These are phyloP conservation scores for Phyllotreta cruciferae DNA, from an alignment of 2,888 invertebrate genomes.

Conservation along the genomic window DNA sequence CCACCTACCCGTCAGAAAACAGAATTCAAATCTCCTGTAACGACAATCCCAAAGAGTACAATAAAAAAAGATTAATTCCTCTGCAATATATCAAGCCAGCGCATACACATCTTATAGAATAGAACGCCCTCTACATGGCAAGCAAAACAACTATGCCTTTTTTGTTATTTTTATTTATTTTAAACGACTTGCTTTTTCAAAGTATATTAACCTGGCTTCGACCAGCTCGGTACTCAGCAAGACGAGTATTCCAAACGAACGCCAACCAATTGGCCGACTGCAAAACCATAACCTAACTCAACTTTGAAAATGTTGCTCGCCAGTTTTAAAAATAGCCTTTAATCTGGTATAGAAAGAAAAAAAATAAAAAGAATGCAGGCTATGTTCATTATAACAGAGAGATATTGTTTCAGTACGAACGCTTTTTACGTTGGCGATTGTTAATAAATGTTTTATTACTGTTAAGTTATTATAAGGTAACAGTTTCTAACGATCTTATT, in stretches of 20 bases:
- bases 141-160: constrained; percentile 47
- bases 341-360: constrained; percentile 51
- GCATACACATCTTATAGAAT: constrained; percentile 45
- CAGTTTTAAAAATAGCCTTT: constrained; percentile 59
- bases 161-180: constrained; percentile 57
- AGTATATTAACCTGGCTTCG: constrained; percentile 59
- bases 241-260: constrained; percentile 38
- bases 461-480: constrained; percentile 31
- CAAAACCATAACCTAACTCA: constrained; percentile 60
- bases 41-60: constrained; percentile 32
- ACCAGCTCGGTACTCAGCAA: constrained; percentile 43
- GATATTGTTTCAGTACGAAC: constrained; percentile 39
- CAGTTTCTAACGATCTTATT: constrained; percentile 26
- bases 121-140: constrained; percentile 52
- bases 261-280: constrained; percentile 47
- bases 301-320: constrained; percentile 60
- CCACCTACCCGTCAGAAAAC: constrained; percentile 35
- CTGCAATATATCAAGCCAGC: constrained; percentile 45
- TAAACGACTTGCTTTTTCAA: constrained; percentile 59
- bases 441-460: constrained; percentile 36
- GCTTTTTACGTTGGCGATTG: constrained; percentile 36
- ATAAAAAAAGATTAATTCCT: constrained; percentile 34
- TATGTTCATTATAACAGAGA: constrained; percentile 38
- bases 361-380: constrained; percentile 40
- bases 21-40: constrained; percentile 31